Conservation (phyloP, 2,888 invertebrate genomes). For the Belgica antarctica region DNA sequence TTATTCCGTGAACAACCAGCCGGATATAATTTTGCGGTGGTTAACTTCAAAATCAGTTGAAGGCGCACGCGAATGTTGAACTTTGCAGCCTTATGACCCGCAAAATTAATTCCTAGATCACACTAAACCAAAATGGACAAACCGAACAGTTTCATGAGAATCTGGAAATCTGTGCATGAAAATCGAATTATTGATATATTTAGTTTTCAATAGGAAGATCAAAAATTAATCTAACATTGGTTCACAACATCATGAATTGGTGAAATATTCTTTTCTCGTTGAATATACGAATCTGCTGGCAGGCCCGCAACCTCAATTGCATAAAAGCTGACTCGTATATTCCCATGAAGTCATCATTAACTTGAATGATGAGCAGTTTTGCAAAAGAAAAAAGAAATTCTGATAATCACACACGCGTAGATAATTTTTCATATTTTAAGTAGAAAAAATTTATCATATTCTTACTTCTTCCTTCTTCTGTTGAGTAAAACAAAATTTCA, state of each 20-base stretch:
- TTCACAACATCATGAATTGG: background rate
- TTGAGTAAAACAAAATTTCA: background rate
- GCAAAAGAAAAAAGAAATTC: background rate
- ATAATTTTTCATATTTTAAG: background rate
- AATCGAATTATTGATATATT: constrained; percentile 6
- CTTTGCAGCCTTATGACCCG: too few species aligned
- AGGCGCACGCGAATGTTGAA: too few species aligned
- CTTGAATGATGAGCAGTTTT: background rate
- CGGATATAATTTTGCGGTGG: too few species aligned
- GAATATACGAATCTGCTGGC: background rate
- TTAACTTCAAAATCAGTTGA: too few species aligned
- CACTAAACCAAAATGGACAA: too few species aligned
- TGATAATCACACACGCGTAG: background rate
- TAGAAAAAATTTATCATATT: background rate
- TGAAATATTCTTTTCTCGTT: background rate
- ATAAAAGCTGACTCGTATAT: background rate
- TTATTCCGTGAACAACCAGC: too few species aligned
- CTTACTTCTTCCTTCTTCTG: too few species aligned
- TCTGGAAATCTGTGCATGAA: constrained; percentile 10
- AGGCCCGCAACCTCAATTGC: background rate
- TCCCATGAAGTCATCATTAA: background rate
- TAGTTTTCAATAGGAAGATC: background rate
- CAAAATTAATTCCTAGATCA: too few species aligned
- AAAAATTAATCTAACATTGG: too few species aligned
- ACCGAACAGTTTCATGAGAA: background rate